phyloP scores from a whole-genome alignment of 1,140 invertebrate species.

The Rhizoglyphus robini region DNA sequence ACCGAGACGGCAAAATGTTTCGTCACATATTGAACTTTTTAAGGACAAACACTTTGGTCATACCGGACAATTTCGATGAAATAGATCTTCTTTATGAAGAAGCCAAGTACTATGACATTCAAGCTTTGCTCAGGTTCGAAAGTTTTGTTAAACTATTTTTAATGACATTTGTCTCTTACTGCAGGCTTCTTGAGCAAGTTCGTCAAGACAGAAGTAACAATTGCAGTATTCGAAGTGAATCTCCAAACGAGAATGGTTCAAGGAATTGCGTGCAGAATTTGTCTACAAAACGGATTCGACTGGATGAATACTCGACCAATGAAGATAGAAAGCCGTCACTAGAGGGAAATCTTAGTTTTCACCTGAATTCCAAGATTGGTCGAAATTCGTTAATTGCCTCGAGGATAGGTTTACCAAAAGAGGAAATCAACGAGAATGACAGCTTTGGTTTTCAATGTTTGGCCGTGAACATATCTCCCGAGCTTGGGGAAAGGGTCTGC shows the following conservation, averaged over 20 bases:
- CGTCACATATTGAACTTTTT: constrained; percentile 90
- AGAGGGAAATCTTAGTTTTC: not conserved
- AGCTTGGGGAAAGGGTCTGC: constrained; percentile 50
- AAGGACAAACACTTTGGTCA: constrained; percentile 67
- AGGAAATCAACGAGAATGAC: constrained; percentile 18
- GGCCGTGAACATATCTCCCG: constrained; percentile 70
- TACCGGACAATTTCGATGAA: constrained; percentile 74
- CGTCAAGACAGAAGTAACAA: constrained; percentile 22
- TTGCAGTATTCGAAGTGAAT: constrained; percentile 9
- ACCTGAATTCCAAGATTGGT: not conserved
- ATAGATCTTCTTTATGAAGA: constrained; percentile 81
- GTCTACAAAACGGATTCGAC: constrained; percentile 7
- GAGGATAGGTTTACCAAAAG: constrained; percentile 1
- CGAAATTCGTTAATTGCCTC: not conserved
- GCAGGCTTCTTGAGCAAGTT: constrained; percentile 19
- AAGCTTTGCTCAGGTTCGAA: constrained; percentile 35
- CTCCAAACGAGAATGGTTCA: constrained; percentile 16
- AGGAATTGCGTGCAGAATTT: constrained; percentile 12
- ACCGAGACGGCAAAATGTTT: constrained; percentile 88
- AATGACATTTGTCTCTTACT: not conserved
- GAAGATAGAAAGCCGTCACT: not conserved
- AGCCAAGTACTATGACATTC: constrained; percentile 78
- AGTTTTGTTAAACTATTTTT: constrained; percentile 2
- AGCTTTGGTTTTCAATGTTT: constrained; percentile 55
- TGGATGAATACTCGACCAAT: not conserved